Evolutionary conservation across 64 coral and sea anemone species (phyloP).

Genomic region (Montipora capricornis): DNA sequence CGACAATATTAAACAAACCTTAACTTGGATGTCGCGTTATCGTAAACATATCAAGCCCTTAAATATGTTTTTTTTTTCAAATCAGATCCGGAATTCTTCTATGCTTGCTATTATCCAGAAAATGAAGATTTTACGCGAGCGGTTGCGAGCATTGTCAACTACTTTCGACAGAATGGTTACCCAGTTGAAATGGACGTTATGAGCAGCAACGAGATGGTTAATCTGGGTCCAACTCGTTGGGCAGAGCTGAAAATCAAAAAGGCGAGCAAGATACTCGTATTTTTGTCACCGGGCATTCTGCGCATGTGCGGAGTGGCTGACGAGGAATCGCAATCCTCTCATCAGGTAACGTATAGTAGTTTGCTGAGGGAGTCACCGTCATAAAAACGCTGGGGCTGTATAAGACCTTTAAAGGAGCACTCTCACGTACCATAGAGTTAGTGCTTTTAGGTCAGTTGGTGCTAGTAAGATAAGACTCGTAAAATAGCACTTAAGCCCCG

Average conservation of each 20-base stretch:
- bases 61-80: not conserved
- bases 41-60: too few species aligned
- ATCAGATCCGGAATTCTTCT: slow-evolving; percentile 6
- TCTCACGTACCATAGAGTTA: too few species aligned
- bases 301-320: not conserved
- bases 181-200: slow-evolving; percentile 22
- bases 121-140: not conserved
- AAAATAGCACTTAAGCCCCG: too few species aligned
- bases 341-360: not conserved
- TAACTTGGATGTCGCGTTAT: not conserved
- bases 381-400: too few species aligned
- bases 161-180: slow-evolving; percentile 30
- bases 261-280: slow-evolving; percentile 18
- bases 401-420: too few species aligned
- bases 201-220: not conserved
- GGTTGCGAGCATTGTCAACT: slow-evolving; percentile 27
- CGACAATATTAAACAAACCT: not conserved
- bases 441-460: too few species aligned
- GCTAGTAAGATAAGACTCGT: too few species aligned
- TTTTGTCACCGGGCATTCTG: slow-evolving; percentile 29
- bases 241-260: slow-evolving; percentile 31
- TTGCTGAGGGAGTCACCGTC: not conserved
- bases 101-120: slow-evolving; percentile 43
- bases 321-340: not conserved
- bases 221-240: slow-evolving; percentile 40